These are phyloP conservation scores for Leucoma salicis DNA, from an alignment of 2,888 invertebrate genomes.

Conservation along the genomic window DNA sequence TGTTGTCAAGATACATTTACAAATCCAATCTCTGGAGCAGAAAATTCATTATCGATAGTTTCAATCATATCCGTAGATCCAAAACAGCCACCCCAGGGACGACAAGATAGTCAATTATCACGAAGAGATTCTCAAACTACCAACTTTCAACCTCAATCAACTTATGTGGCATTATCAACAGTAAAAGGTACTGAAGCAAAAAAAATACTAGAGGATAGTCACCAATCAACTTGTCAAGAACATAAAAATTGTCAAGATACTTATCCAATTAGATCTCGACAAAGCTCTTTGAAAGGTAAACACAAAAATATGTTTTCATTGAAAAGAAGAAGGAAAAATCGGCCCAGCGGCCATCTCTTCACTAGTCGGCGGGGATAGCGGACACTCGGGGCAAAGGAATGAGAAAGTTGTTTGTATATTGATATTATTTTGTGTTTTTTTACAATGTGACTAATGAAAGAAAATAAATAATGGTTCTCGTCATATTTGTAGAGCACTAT, in stretches of 20 bases:
- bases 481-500: no score
- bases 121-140: constrained; percentile 22
- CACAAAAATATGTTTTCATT: constrained; percentile 51
- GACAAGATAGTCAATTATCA: constrained; percentile 13
- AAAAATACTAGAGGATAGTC: constrained; percentile 12
- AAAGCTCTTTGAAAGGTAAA: constrained; percentile 48
- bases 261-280: constrained; percentile 41
- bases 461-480: no score
- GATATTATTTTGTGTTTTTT: neutral
- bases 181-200: neutral
- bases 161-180: constrained; percentile 43
- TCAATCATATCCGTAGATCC: constrained; percentile 49
- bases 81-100: constrained; percentile 49
- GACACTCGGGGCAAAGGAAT: neutral
- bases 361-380: neutral
- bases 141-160: constrained; percentile 43
- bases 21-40: constrained; percentile 40
- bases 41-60: constrained; percentile 38
- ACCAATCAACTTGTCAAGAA: constrained; percentile 17
- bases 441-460: neutral
- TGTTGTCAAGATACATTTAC: constrained; percentile 62
- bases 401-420: neutral
- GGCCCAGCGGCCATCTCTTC: neutral
- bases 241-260: constrained; percentile 20
- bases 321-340: constrained; percentile 46